Evolutionary conservation across 2,797 vertebrate genomes (phyloP).

Genomic region (Geotrypetes seraphini): DNA sequence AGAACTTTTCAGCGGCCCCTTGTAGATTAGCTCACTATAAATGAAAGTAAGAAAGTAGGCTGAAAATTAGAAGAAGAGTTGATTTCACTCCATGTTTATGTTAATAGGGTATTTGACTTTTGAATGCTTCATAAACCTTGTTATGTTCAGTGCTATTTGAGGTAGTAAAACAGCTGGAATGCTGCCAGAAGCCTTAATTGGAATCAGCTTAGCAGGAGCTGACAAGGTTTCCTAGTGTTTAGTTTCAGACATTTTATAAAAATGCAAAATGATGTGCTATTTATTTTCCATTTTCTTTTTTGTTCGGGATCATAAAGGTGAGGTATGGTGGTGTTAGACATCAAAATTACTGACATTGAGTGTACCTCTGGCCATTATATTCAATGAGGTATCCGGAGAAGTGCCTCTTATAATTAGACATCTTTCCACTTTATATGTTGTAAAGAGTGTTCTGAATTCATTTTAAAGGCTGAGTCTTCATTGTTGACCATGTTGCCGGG

Average conservation of each 20-base stretch:
- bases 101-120: slow-evolving; percentile 74
- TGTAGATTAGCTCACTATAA: slow-evolving; percentile 40
- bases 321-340: slow-evolving; percentile 31
- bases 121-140: slow-evolving; percentile 76
- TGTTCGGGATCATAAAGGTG: slow-evolving; percentile 42
- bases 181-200: slow-evolving; percentile 68
- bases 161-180: slow-evolving; percentile 67
- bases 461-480: no score
- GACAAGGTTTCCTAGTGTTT: slow-evolving; percentile 63
- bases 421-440: slow-evolving; percentile 8
- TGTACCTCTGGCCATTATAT: slow-evolving; percentile 13
- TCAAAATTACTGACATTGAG: slow-evolving; percentile 22
- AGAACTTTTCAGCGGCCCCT: no score
- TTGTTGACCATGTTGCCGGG: no score
- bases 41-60: slow-evolving; percentile 51
- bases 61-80: slow-evolving; percentile 59
- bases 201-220: slow-evolving; percentile 64
- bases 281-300: slow-evolving; percentile 43
- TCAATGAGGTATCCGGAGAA: slow-evolving; percentile 1
- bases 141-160: slow-evolving; percentile 64
- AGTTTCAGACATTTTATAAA: slow-evolving; percentile 61
- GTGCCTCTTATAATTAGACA: slow-evolving; percentile 12
- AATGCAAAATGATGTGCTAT: slow-evolving; percentile 54
- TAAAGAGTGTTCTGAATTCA: no score
- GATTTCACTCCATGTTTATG: slow-evolving; percentile 68